These are phyloP conservation scores for Battus philenor DNA, from an alignment of 1,140 invertebrate species.

Conservation along the genomic window DNA sequence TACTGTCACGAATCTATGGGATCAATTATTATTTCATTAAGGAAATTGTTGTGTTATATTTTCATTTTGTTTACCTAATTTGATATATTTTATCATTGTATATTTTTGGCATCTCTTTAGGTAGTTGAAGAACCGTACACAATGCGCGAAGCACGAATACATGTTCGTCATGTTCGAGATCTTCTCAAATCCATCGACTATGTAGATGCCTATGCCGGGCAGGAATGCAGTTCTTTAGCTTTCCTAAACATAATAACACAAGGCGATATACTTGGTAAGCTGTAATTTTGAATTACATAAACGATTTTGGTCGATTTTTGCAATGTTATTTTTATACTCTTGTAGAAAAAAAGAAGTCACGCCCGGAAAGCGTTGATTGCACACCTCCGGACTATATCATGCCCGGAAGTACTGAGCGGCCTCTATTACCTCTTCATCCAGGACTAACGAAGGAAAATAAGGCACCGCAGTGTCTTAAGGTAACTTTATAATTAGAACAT, in stretches of 20 bases:
- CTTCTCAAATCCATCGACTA: constrained; percentile 95
- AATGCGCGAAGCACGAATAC: constrained; percentile 97
- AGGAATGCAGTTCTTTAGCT: constrained; percentile 96
- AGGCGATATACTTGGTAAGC: constrained; percentile 85
- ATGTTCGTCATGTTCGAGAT: constrained; percentile 97
- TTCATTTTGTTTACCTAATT: too few species aligned
- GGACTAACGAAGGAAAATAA: constrained; percentile 85
- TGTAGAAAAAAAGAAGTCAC: constrained; percentile 90
- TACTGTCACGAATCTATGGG: too few species aligned
- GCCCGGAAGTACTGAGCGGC: constrained; percentile 91
- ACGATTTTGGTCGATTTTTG: not conserved
- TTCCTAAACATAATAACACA: constrained; percentile 96
- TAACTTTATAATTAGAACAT: too few species aligned
- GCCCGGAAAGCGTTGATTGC: constrained; percentile 94
- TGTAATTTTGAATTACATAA: constrained; percentile 1
- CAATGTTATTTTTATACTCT: not conserved
- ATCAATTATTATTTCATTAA: too few species aligned
- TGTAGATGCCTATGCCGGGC: constrained; percentile 95
- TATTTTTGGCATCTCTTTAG: too few species aligned
- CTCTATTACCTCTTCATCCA: constrained; percentile 91
- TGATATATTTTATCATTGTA: too few species aligned
- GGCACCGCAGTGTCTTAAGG: constrained; percentile 91
- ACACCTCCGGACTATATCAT: constrained; percentile 98
- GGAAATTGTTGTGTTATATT: too few species aligned
- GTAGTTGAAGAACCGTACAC: constrained; percentile 97